Evolutionary conservation across 2,888 invertebrate species (phyloP).

Genomic region (Tetropium fuscum): DNA sequence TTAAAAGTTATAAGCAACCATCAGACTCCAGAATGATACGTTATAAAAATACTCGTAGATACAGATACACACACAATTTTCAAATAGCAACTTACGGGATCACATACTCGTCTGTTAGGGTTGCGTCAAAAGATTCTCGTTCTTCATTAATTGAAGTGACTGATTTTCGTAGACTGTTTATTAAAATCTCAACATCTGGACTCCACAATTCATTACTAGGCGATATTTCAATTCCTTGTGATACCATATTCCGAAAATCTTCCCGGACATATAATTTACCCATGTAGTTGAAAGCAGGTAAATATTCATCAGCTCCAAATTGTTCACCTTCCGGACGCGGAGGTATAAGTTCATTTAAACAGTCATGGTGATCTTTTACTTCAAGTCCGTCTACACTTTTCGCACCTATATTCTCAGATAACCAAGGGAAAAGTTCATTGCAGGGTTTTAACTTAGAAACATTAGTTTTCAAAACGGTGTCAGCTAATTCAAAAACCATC

Average conservation of each 20-base stretch:
- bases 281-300: constrained; percentile 58
- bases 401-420: neutral
- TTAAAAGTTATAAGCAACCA: too few relatives aligned
- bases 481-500: constrained; percentile 59
- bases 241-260: constrained; percentile 61
- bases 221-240: constrained; percentile 52
- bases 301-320: constrained; percentile 39
- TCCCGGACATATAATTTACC: constrained; percentile 60
- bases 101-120: too few relatives aligned
- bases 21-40: too few relatives aligned
- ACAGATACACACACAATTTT: too few relatives aligned
- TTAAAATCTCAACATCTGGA: constrained; percentile 55
- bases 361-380: constrained; percentile 54
- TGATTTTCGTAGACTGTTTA: constrained; percentile 37
- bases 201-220: constrained; percentile 59
- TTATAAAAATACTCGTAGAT: too few relatives aligned
- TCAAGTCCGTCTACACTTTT: constrained; percentile 26
- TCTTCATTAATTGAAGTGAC: neutral
- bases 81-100: too few relatives aligned
- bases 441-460: constrained; percentile 8
- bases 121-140: too few relatives aligned
- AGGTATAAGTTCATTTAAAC: constrained; percentile 53
- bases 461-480: constrained; percentile 42
- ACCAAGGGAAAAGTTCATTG: constrained; percentile 29
- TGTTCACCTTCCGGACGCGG: constrained; percentile 33